Percentiles rank a stretch among this genome's conserved stretches.
These are phyloP conservation scores for Leucania comma DNA, from an alignment of 2,888 invertebrate species.

Conservation along the genomic window DNA sequence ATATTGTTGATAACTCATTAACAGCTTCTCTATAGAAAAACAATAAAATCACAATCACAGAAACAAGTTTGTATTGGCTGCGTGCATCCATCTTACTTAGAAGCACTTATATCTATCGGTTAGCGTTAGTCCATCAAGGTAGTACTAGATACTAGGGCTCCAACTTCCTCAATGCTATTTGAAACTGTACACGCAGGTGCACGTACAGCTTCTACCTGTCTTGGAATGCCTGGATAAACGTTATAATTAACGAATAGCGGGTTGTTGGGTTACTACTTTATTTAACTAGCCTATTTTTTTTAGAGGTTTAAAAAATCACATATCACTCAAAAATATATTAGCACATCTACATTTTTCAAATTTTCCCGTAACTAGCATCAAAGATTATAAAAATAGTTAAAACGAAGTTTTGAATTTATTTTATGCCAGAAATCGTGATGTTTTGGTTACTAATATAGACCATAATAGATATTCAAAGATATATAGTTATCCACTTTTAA, in stretches of 20 bases:
- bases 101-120: conserved; percentile 28
- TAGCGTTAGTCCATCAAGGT: conserved; percentile 13
- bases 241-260: neutral
- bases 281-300: neutral
- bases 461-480: too few species aligned
- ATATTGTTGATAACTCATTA: neutral
- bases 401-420: too few species aligned
- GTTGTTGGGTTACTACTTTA: neutral
- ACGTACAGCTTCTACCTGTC: conserved; percentile 5
- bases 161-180: neutral
- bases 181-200: conserved; percentile 10
- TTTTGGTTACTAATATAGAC: too few species aligned
- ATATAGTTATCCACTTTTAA: too few species aligned
- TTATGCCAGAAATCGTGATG: too few species aligned
- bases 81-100: conserved; percentile 23
- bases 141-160: conserved; percentile 11
- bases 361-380: too few species aligned
- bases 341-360: too few species aligned
- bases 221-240: neutral
- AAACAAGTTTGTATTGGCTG: neutral
- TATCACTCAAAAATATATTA: too few species aligned
- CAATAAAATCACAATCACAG: conserved; percentile 4
- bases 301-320: neutral
- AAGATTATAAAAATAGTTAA: too few species aligned
- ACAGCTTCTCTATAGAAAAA: neutral